phyloP scores from a whole-genome alignment of 1,140 invertebrate species.

The Eubasilissa regina region DNA sequence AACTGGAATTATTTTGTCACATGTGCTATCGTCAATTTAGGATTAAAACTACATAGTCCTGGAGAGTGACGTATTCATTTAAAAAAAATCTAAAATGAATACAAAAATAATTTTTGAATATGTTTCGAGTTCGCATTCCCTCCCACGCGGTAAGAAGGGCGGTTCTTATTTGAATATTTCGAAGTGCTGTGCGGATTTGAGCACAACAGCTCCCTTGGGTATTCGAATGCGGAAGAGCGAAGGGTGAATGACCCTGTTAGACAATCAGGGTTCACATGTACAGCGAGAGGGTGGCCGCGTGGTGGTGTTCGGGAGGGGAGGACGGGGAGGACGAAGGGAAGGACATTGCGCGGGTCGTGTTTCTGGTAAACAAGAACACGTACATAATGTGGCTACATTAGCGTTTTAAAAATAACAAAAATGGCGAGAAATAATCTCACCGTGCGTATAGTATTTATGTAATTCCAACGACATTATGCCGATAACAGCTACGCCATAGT shows the following conservation, averaged over 20 bases:
- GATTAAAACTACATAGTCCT: no score
- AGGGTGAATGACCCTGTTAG: conserved; percentile 30
- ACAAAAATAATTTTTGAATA: no score
- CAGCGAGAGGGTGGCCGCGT: neutral
- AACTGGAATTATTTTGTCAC: no score
- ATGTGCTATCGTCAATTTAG: no score
- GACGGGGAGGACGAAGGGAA: neutral
- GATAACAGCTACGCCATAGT: neutral
- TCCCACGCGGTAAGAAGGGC: no score
- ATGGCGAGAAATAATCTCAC: neutral
- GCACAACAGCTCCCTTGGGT: conserved; percentile 16
- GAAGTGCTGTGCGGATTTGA: conserved; percentile 16
- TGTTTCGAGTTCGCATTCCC: no score
- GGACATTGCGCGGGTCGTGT: conserved; percentile 47
- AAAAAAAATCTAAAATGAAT: no score
- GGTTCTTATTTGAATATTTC: no score
- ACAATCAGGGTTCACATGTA: conserved; percentile 20
- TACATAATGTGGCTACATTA: neutral
- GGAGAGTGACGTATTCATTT: no score
- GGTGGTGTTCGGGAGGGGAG: neutral
- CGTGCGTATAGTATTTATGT: conserved; percentile 5
- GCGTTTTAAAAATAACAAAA: neutral
- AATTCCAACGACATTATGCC: neutral
- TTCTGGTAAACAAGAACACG: neutral
- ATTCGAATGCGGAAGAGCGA: conserved; percentile 4